These are phyloP conservation scores for Volucella bombylans DNA, from an alignment of 2,888 invertebrate genomes.

Conservation along the genomic window DNA sequence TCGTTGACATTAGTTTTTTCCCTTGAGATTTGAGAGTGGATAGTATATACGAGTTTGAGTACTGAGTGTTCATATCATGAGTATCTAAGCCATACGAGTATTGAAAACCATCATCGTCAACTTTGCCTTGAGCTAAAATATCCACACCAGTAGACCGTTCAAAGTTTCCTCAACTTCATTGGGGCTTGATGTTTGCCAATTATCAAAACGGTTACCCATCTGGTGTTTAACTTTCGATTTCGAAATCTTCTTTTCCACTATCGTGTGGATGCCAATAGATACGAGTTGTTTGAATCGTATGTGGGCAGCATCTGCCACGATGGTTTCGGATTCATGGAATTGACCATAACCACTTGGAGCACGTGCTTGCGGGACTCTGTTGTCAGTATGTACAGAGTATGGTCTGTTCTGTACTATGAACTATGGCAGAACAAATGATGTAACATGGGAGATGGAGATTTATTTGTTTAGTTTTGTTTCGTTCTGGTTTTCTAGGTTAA, in stretches of 20 bases:
- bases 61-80: no score
- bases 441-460: slow-evolving; percentile 49
- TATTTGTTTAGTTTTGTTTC: slow-evolving; percentile 5
- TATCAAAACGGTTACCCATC: slow-evolving; percentile 46
- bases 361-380: slow-evolving; percentile 37
- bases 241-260: slow-evolving; percentile 36
- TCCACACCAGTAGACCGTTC: slow-evolving; percentile 3
- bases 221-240: slow-evolving; percentile 53
- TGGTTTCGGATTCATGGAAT: slow-evolving; percentile 40
- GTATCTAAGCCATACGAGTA: not conserved
- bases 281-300: slow-evolving; percentile 7
- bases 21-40: no score
- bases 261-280: not conserved
- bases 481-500: slow-evolving; percentile 23
- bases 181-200: slow-evolving; percentile 40
- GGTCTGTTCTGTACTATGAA: slow-evolving; percentile 38
- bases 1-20: no score
- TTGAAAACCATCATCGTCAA: slow-evolving; percentile 8
- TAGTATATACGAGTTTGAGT: no score
- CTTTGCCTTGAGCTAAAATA: slow-evolving; percentile 50
- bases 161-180: slow-evolving; percentile 31
- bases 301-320: slow-evolving; percentile 25
- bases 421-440: slow-evolving; percentile 42
- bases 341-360: slow-evolving; percentile 49
- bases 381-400: slow-evolving; percentile 16